Evolutionary conservation across 2,888 invertebrate genomes (phyloP).

Genomic region (Epsilonema sp.): DNA sequence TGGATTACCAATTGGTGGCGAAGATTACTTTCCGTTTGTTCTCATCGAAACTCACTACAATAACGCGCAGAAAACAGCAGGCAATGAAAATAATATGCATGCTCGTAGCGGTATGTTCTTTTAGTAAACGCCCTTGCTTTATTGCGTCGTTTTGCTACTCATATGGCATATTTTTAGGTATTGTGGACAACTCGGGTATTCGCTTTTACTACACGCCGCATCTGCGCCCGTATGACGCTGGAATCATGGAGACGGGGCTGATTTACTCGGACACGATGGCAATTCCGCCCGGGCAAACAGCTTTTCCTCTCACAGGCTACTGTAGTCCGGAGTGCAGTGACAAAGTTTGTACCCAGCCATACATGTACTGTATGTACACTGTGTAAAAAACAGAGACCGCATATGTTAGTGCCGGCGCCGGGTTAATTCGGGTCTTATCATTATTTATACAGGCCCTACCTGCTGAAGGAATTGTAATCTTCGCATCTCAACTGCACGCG

Average conservation of each 20-base stretch:
- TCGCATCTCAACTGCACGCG: constrained; percentile 90
- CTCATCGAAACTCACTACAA: constrained; percentile 96
- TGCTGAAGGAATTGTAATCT: constrained; percentile 60
- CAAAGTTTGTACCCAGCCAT: neutral
- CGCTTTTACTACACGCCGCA: constrained; percentile 54
- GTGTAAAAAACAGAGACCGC: too few species aligned
- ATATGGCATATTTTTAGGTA: constrained; percentile 37
- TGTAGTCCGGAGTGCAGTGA: constrained; percentile 75
- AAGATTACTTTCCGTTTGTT: constrained; percentile 56
- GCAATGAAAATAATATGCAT: constrained; percentile 34
- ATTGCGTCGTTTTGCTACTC: neutral
- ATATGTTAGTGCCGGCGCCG: too few species aligned
- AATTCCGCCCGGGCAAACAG: constrained; percentile 59
- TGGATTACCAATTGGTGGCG: constrained; percentile 75
- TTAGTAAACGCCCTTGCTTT: too few species aligned
- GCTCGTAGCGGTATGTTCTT: too few species aligned
- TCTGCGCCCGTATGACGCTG: constrained; percentile 64
- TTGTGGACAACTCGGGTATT: constrained; percentile 73
- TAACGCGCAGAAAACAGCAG: constrained; percentile 53
- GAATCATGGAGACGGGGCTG: constrained; percentile 81
- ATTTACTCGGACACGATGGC: constrained; percentile 98
- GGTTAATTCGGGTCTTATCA: neutral
- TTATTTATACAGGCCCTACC: constrained; percentile 39
- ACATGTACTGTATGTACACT: too few species aligned
- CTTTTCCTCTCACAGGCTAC: constrained; percentile 63